Percentiles rank a stretch among this genome's conserved stretches.
These are phyloP conservation scores for Ectemnius cavifrons DNA, from an alignment of 2,888 invertebrate genomes.

Conservation along the genomic window DNA sequence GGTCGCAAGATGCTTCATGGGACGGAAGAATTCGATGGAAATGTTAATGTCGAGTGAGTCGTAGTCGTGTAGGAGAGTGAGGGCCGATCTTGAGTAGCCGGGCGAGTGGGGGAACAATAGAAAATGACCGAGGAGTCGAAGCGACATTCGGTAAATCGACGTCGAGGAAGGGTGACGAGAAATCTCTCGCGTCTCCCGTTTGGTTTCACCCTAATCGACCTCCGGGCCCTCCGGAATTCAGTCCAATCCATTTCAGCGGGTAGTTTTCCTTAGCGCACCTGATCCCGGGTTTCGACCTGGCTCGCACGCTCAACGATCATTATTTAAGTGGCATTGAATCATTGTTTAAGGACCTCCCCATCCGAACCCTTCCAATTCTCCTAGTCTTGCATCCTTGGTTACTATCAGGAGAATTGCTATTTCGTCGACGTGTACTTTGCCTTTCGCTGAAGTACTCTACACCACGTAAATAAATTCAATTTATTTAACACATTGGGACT, in stretches of 20 bases:
- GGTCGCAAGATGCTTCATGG: slow-evolving; percentile 63
- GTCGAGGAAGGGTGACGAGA: slow-evolving; percentile 52
- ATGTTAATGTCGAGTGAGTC: slow-evolving; percentile 61
- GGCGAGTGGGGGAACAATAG: slow-evolving; percentile 20
- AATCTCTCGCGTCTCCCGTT: slow-evolving; percentile 63
- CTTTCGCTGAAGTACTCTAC: too few species aligned
- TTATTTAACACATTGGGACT: too few species aligned
- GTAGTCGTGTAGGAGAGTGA: slow-evolving; percentile 27
- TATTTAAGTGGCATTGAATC: slow-evolving; percentile 58
- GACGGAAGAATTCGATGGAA: slow-evolving; percentile 67
- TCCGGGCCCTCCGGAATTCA: slow-evolving; percentile 59
- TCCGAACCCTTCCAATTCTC: too few species aligned
- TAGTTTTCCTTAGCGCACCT: slow-evolving; percentile 62
- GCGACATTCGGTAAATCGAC: slow-evolving; percentile 57
- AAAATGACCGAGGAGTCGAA: slow-evolving; percentile 52
- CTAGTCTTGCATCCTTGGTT: too few species aligned
- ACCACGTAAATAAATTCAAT: too few species aligned
- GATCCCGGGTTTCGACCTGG: slow-evolving; percentile 48
- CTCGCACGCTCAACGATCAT: slow-evolving; percentile 45
- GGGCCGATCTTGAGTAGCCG: not conserved
- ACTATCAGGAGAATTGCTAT: too few species aligned
- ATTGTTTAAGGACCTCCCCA: slow-evolving; percentile 54
- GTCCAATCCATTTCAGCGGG: slow-evolving; percentile 62
- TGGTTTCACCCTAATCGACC: slow-evolving; percentile 63
- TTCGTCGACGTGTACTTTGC: too few species aligned